These are phyloP conservation scores for Eupithecia tripunctaria DNA, from an alignment of 2,888 invertebrate genomes.

Conservation along the genomic window DNA sequence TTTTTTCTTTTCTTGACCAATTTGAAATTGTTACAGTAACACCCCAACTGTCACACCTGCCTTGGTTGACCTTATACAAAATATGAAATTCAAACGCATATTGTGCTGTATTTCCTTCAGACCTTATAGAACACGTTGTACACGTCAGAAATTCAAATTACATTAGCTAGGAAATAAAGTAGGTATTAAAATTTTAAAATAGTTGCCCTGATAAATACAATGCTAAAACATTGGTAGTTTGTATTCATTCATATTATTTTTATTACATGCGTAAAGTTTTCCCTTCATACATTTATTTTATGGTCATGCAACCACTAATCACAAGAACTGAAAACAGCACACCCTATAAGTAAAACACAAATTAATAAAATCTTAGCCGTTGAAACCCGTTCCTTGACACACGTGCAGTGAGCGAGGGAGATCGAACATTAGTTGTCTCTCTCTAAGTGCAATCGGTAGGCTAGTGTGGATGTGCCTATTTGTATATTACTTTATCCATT, in stretches of 20 bases:
- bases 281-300: too few relatives aligned
- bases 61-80: too few relatives aligned
- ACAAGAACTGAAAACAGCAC: slow-evolving; percentile 27
- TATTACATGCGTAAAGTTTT: neutral
- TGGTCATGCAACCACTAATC: too few relatives aligned
- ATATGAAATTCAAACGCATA: too few relatives aligned
- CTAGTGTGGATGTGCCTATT: slow-evolving; percentile 61
- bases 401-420: slow-evolving; percentile 77
- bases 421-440: slow-evolving; percentile 50
- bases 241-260: neutral
- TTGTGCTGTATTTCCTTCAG: too few relatives aligned
- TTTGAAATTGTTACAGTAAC: too few relatives aligned
- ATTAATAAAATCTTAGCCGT: slow-evolving; percentile 82
- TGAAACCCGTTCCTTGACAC: slow-evolving; percentile 79
- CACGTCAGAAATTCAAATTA: too few relatives aligned
- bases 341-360: slow-evolving; percentile 68
- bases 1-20: too few relatives aligned
- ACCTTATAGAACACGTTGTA: too few relatives aligned
- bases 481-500: too few relatives aligned
- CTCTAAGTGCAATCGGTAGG: slow-evolving; percentile 62
- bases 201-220: neutral
- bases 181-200: neutral
- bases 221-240: neutral
- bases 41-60: too few relatives aligned
- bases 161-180: too few relatives aligned